Percentiles rank a stretch among this genome's conserved stretches.
These are phyloP conservation scores for Megaceryle alcyon DNA, from an alignment of 2,797 vertebrate genomes.

Conservation along the genomic window DNA sequence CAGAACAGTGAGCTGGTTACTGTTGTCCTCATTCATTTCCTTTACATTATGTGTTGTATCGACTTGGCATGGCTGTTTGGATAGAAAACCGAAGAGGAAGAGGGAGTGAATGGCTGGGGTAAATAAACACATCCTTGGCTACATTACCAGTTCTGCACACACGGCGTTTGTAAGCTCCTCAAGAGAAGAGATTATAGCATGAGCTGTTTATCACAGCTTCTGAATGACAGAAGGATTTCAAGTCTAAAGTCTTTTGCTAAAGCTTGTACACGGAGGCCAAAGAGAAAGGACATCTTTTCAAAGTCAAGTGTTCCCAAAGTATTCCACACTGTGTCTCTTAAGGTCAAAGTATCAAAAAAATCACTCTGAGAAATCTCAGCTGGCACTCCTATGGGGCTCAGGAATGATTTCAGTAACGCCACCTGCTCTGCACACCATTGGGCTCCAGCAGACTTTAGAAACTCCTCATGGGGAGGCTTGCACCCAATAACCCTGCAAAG, in stretches of 20 bases:
- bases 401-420: neutral
- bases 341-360: neutral
- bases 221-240: neutral
- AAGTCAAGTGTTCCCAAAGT: neutral
- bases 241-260: neutral
- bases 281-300: neutral
- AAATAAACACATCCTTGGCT: slow-evolving; percentile 2
- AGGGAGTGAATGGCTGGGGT: neutral
- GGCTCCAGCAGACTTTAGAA: neutral
- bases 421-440: fast-evolving
- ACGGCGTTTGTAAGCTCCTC: neutral
- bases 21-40: neutral
- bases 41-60: neutral
- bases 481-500: neutral
- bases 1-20: neutral
- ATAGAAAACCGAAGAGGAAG: neutral
- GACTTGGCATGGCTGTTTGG: neutral
- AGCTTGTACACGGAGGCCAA: neutral
- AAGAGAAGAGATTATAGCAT: slow-evolving; percentile 19
- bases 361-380: neutral
- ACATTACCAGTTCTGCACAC: neutral
- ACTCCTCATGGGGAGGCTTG: neutral
- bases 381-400: fast-evolving
- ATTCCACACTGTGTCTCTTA: neutral
- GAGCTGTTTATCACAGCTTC: slow-evolving; percentile 20